These are phyloP conservation scores for Coleophora deauratella DNA, from an alignment of 2,888 invertebrate genomes.

Conservation along the genomic window DNA sequence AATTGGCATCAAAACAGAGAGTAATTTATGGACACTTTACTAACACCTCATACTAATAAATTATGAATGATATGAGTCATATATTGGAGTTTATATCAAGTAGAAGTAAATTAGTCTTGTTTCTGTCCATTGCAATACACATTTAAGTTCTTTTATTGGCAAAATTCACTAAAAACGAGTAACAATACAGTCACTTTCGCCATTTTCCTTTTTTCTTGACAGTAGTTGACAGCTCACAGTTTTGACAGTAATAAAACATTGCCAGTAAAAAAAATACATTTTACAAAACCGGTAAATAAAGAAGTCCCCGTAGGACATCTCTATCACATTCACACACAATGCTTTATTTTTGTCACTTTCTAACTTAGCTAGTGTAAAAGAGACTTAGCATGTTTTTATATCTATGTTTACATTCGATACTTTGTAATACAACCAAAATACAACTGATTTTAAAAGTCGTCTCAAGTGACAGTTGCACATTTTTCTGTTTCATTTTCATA, in stretches of 20 bases:
- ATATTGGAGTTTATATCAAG: neutral
- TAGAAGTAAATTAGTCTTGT: neutral
- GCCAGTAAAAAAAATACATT: too few species aligned
- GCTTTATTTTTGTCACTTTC: neutral
- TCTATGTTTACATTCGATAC: too few species aligned
- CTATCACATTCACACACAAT: constrained; percentile 1
- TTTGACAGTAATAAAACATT: too few species aligned
- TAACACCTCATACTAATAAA: neutral
- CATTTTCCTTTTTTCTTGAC: constrained; percentile 4
- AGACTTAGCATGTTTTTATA: too few species aligned
- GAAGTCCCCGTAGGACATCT: neutral
- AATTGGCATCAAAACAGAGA: neutral
- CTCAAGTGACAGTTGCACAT: neutral
- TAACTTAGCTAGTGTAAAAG: neutral
- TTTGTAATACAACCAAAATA: neutral
- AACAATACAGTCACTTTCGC: neutral
- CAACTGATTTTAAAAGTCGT: neutral
- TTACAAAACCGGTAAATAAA: neutral
- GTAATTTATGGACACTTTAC: neutral
- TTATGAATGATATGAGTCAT: neutral
- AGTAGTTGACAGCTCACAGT: too few species aligned
- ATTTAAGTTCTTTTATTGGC: too few species aligned
- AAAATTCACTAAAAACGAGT: neutral
- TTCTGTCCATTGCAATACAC: neutral
- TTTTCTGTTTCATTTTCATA: neutral